phyloP scores from a whole-genome alignment of 2,113 vertebrate species.

The Verasper variegatus region DNA sequence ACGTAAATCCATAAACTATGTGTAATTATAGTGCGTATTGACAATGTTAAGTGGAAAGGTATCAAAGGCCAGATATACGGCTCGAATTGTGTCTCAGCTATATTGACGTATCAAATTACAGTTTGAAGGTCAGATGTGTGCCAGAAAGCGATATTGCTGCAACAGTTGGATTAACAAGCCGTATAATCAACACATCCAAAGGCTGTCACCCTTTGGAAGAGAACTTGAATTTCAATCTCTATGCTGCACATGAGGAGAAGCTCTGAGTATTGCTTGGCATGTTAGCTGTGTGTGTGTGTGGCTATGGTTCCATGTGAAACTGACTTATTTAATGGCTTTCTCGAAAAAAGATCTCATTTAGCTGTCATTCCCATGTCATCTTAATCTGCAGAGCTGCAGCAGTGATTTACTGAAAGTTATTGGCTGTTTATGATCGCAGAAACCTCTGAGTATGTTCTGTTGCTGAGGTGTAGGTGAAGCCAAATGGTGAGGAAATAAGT shows the following conservation, averaged over 20 bases:
- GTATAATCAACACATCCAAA: not conserved
- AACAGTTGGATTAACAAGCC: slow-evolving; percentile 11
- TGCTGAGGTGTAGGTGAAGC: not conserved
- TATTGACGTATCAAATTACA: slow-evolving; percentile 21
- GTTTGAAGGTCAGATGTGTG: not conserved
- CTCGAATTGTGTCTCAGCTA: not conserved
- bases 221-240: not conserved
- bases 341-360: slow-evolving; percentile 6
- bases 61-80: not conserved
- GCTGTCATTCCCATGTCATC: slow-evolving; percentile 16
- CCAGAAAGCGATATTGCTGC: not conserved
- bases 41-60: not conserved
- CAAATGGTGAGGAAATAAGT: slow-evolving; percentile 10
- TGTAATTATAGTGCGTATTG: not conserved
- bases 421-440: slow-evolving; percentile 2
- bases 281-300: not conserved
- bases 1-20: slow-evolving; percentile 18
- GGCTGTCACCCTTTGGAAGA: slow-evolving; percentile 6
- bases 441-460: slow-evolving; percentile 1
- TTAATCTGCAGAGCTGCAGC: not conserved
- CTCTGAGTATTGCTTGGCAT: not conserved
- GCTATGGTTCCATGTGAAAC: not conserved
- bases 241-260: not conserved
- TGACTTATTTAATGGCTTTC: slow-evolving; percentile 2
- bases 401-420: slow-evolving; percentile 3